These are phyloP conservation scores for Vanessa tameamea DNA, from an alignment of 1,140 invertebrate species.

Conservation along the genomic window DNA sequence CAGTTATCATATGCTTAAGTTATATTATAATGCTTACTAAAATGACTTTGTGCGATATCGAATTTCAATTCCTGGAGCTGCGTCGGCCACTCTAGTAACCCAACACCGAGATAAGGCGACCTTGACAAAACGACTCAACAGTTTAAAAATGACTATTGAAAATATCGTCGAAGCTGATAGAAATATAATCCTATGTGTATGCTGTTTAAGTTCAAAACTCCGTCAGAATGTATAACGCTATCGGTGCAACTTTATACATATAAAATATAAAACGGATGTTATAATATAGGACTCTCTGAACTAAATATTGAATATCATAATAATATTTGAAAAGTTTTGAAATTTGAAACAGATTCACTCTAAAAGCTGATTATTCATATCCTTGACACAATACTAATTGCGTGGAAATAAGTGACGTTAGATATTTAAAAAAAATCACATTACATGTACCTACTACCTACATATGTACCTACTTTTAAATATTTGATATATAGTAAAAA, in stretches of 20 bases:
- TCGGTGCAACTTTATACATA: slow-evolving; percentile 38
- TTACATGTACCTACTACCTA: too few relatives aligned
- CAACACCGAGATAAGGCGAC: slow-evolving; percentile 66
- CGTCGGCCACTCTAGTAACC: slow-evolving; percentile 69
- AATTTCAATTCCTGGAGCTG: slow-evolving; percentile 51
- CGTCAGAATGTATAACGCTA: slow-evolving; percentile 12
- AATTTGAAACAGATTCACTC: background rate
- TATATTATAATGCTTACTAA: slow-evolving; percentile 26
- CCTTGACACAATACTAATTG: too few relatives aligned
- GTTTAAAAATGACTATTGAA: slow-evolving; percentile 35
- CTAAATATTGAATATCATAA: slow-evolving; percentile 40
- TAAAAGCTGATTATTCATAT: too few relatives aligned
- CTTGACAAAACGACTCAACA: slow-evolving; percentile 58
- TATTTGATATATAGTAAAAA: too few relatives aligned
- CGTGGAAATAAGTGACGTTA: too few relatives aligned
- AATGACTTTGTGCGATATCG: slow-evolving; percentile 42
- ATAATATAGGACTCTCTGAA: slow-evolving; percentile 61
- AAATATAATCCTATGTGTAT: slow-evolving; percentile 27
- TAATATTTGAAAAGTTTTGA: slow-evolving; percentile 2
- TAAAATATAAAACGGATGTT: slow-evolving; percentile 62
- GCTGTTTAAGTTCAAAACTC: slow-evolving; percentile 37
- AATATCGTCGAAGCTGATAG: slow-evolving; percentile 5
- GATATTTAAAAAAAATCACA: too few relatives aligned
- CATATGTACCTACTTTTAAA: too few relatives aligned
- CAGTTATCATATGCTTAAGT: slow-evolving; percentile 18